phyloP scores from a whole-genome alignment of 2,113 vertebrate genomes.

The Leptobrachium ailaonicum region DNA sequence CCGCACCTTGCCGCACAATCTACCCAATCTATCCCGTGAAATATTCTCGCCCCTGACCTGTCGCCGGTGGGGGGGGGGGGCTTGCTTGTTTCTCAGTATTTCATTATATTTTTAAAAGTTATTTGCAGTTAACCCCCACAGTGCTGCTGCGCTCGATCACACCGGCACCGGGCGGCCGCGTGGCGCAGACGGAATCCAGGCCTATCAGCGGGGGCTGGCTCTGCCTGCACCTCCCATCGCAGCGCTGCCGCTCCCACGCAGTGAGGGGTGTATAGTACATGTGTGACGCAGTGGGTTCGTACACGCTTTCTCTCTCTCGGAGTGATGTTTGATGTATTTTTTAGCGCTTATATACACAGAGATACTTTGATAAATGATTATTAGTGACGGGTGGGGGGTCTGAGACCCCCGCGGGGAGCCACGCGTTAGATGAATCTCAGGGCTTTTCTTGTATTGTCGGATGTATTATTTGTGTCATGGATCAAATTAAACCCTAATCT shows the following conservation, averaged over 20 bases:
- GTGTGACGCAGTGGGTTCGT: constrained; percentile 53
- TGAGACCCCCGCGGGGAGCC: constrained; percentile 50
- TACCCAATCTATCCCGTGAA: constrained; percentile 60
- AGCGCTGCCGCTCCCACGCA: neutral
- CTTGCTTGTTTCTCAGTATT: constrained; percentile 54
- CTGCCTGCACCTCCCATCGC: neutral
- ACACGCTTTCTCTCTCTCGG: constrained; percentile 47
- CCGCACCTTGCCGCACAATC: constrained; percentile 64
- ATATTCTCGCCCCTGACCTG: constrained; percentile 45
- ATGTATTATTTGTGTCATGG: constrained; percentile 51
- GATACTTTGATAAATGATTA: constrained; percentile 58
- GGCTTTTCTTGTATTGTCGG: constrained; percentile 56
- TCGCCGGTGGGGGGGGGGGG: constrained; percentile 33
- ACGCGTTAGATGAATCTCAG: constrained; percentile 62
- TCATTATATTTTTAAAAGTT: constrained; percentile 20
- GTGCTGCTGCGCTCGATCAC: constrained; percentile 40
- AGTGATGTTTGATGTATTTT: constrained; percentile 60
- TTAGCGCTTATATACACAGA: constrained; percentile 65
- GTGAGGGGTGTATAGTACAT: neutral
- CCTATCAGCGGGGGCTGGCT: constrained; percentile 11
- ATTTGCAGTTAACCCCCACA: constrained; percentile 37
- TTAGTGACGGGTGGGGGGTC: constrained; percentile 61
- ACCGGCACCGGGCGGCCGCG: constrained; percentile 50
- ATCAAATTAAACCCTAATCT: constrained; percentile 24
- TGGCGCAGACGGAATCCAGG: constrained; percentile 52